Evolutionary conservation across 2,113 vertebrate species (phyloP).

Genomic region (Prunella himalayana): DNA sequence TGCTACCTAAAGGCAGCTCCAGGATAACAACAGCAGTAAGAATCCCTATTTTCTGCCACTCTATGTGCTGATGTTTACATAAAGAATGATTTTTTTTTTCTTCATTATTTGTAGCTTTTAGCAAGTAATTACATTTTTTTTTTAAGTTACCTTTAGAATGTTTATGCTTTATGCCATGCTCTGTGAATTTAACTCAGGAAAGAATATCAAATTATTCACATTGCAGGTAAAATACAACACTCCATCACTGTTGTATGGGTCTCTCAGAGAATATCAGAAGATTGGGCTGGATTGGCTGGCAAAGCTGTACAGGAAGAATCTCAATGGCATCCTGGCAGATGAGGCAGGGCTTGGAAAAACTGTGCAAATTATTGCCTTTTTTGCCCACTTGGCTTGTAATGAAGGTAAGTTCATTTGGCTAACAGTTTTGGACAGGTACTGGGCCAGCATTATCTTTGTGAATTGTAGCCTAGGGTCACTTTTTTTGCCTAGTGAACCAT

Average conservation of each 20-base stretch:
- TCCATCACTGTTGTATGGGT: constrained; percentile 82
- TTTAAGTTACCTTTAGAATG: background rate
- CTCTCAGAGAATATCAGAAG: constrained; percentile 88
- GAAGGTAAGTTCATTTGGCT: constrained; percentile 73
- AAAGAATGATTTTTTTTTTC: background rate
- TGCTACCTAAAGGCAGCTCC: constrained; percentile 87
- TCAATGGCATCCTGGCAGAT: constrained; percentile 90
- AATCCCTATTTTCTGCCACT: background rate
- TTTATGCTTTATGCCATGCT: background rate
- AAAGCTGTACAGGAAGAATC: constrained; percentile 84
- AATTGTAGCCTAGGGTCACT: background rate
- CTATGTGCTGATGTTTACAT: background rate
- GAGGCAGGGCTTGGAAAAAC: constrained; percentile 89
- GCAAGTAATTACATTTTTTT: background rate
- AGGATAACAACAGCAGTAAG: constrained; percentile 82
- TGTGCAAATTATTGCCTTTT: constrained; percentile 89
- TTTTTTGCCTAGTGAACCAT: accelerated
- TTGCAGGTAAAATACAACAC: constrained; percentile 74
- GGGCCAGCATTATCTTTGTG: background rate
- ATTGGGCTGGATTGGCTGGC: constrained; percentile 89
- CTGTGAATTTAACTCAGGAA: background rate
- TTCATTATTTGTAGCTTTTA: background rate
- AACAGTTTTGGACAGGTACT: background rate
- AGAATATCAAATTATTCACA: background rate
- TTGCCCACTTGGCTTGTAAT: constrained; percentile 87